Evolutionary conservation across 2,113 vertebrate genomes (phyloP).

Genomic region (Hystrix cristata): DNA sequence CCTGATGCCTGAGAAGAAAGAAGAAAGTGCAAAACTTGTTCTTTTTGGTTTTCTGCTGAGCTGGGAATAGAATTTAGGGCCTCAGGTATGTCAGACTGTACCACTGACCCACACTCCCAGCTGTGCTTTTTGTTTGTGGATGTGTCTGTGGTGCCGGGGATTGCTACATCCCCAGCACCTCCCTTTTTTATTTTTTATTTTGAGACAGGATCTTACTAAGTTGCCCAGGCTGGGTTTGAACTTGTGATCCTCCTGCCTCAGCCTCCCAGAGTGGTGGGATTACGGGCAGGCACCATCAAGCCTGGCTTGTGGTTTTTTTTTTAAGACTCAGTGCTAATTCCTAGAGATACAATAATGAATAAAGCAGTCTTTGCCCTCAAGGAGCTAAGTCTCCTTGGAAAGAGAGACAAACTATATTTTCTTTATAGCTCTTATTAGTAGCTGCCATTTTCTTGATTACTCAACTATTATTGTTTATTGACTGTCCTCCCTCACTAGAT

Average conservation of each 20-base stretch:
- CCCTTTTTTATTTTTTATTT: background rate
- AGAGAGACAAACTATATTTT: background rate
- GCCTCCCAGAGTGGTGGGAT: background rate
- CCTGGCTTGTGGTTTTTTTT: background rate
- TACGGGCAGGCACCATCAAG: background rate
- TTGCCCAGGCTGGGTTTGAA: background rate
- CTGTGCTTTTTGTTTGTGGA: background rate
- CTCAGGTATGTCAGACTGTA: background rate
- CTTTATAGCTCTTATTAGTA: background rate
- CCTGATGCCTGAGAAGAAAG: background rate
- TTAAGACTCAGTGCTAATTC: background rate
- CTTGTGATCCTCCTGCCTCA: background rate
- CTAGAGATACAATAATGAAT: background rate
- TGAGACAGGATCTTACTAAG: background rate
- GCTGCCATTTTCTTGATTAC: background rate
- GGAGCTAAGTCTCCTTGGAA: background rate
- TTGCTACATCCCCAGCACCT: background rate
- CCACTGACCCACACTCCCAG: background rate
- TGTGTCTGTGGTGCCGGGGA: background rate
- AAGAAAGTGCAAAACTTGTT: background rate
- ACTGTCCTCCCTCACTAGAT: background rate
- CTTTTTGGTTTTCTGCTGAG: background rate
- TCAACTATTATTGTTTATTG: background rate
- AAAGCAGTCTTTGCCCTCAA: background rate
- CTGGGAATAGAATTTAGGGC: background rate